These are phyloP conservation scores for Sparus aurata DNA, from an alignment of 2,797 vertebrate genomes.

Conservation along the genomic window DNA sequence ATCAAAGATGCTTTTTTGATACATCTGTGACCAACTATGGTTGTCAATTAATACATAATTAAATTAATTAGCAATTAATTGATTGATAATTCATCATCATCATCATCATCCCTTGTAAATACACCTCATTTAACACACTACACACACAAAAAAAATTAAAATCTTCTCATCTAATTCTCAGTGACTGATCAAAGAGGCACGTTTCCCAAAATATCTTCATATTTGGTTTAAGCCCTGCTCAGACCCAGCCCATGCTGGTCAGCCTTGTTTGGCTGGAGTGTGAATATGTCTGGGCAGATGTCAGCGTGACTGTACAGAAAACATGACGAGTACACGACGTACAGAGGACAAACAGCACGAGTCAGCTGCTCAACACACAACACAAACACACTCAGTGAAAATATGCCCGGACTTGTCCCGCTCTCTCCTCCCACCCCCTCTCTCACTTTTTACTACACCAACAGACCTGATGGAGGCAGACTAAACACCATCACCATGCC, in stretches of 20 bases:
- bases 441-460: not conserved
- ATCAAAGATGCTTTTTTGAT: too few species aligned
- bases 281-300: constrained; percentile 12
- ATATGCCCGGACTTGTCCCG: constrained; percentile 73
- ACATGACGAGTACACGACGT: too few species aligned
- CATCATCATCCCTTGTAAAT: too few species aligned
- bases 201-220: not conserved
- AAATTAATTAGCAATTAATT: too few species aligned
- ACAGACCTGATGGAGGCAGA: not conserved
- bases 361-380: constrained; percentile 30
- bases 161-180: not conserved
- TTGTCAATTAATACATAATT: too few species aligned
- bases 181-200: not conserved
- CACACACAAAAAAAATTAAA: too few species aligned
- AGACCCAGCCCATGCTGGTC: not conserved
- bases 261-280: not conserved
- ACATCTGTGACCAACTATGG: too few species aligned
- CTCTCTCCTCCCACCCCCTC: not conserved
- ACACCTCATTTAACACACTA: too few species aligned
- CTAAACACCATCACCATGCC: fast-evolving
- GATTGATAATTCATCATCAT: too few species aligned
- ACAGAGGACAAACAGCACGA: not conserved
- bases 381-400: constrained; percentile 11
- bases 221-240: not conserved
- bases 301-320: not conserved